These are phyloP conservation scores for Ormyrus labotus DNA, from an alignment of 2,888 invertebrate genomes.

Conservation along the genomic window DNA sequence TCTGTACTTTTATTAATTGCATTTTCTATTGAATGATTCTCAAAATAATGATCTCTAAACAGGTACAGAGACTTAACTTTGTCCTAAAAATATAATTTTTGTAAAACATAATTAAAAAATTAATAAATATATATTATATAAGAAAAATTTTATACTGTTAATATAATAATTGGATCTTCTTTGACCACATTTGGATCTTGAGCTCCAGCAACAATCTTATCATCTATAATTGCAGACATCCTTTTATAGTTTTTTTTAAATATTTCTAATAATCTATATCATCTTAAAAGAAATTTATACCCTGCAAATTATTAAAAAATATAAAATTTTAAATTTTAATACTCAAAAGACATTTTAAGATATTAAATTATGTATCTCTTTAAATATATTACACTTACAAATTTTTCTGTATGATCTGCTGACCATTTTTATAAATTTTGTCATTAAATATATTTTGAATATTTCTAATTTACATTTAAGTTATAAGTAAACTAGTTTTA, in stretches of 20 bases:
- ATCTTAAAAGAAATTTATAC: slow-evolving; percentile 31
- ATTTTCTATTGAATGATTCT: slow-evolving; percentile 83
- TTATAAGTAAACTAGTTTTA: background rate
- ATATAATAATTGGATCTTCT: slow-evolving; percentile 73
- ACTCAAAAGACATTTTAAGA: background rate
- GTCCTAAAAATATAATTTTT: slow-evolving; percentile 77
- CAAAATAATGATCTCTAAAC: slow-evolving; percentile 88
- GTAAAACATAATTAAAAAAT: slow-evolving; percentile 32
- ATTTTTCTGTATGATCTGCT: background rate
- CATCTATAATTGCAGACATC: slow-evolving; percentile 73
- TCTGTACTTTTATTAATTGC: slow-evolving; percentile 82
- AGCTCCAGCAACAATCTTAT: slow-evolving; percentile 73
- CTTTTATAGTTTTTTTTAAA: slow-evolving; percentile 31
- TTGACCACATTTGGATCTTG: slow-evolving; percentile 69
- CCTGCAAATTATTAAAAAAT: slow-evolving; percentile 3
- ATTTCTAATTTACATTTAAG: background rate
- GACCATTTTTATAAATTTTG: slow-evolving; percentile 18
- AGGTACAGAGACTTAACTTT: slow-evolving; percentile 82
- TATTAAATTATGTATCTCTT: background rate
- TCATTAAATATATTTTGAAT: background rate
- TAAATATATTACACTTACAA: slow-evolving; percentile 8
- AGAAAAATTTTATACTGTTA: slow-evolving; percentile 66
- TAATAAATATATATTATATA: background rate
- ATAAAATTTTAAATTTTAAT: too few relatives aligned
- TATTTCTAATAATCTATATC: slow-evolving; percentile 7